Conservation (phyloP, 2,797 vertebrate species). For the Nothura maculosa region DNA sequence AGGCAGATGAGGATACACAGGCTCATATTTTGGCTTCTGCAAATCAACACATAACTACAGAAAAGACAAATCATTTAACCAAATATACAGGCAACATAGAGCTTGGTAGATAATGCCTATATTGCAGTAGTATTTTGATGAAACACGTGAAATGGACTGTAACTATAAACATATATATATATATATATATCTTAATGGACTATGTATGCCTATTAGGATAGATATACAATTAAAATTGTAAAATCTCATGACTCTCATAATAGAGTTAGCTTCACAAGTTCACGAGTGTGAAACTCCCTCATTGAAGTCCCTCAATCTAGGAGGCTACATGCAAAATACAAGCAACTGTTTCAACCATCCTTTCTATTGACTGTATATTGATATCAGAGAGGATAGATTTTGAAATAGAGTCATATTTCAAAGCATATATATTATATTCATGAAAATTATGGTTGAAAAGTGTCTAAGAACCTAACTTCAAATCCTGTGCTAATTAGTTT, state of each 20-base stretch:
- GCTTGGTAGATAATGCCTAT: background rate
- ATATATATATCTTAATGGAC: too few species aligned
- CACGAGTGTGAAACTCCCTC: background rate
- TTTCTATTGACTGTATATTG: background rate
- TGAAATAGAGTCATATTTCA: background rate
- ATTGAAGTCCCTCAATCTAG: background rate
- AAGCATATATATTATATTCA: background rate
- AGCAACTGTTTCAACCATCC: background rate
- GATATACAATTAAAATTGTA: background rate
- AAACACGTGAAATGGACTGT: background rate
- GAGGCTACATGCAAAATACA: background rate
- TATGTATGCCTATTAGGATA: background rate
- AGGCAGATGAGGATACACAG: background rate
- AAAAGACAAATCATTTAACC: background rate
- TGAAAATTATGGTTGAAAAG: background rate
- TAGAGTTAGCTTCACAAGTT: background rate
- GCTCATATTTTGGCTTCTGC: background rate
- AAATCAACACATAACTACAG: background rate
- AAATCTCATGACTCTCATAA: background rate
- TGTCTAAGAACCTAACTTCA: background rate
- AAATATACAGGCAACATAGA: background rate
- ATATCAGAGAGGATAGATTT: background rate
- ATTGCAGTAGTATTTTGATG: background rate
- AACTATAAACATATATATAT: too few species aligned
- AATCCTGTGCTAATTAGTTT: background rate